Percentiles rank a stretch among this genome's conserved stretches.
Evolutionary conservation across 2,113 vertebrate genomes (phyloP).

Genomic region (Nycticorax nycticorax): DNA sequence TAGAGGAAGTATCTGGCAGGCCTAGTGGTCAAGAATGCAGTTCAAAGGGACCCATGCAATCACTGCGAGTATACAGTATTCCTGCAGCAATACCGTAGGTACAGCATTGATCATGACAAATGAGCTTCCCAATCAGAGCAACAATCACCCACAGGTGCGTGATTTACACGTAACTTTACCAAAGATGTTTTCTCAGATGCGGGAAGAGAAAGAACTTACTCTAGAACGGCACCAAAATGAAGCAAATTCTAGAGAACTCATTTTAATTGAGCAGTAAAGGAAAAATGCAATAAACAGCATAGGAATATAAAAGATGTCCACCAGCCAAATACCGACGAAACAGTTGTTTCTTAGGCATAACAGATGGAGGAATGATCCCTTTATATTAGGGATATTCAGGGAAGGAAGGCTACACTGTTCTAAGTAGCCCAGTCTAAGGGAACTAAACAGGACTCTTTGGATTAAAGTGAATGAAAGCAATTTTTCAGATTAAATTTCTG

Average conservation of each 20-base stretch:
- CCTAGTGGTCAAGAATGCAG: constrained; percentile 54
- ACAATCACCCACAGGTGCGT: not conserved
- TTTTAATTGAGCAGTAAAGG: not conserved
- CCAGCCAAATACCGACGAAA: not conserved
- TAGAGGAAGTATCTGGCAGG: constrained; percentile 66
- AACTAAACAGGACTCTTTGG: not conserved
- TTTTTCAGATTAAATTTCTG: not conserved
- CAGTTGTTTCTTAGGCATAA: not conserved
- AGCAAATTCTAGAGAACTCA: not conserved
- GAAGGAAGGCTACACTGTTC: not conserved
- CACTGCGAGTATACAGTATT: not conserved
- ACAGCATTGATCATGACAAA: not conserved
- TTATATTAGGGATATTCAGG: not conserved
- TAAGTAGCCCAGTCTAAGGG: not conserved
- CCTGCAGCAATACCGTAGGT: not conserved
- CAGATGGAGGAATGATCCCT: not conserved
- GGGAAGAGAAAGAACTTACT: not conserved
- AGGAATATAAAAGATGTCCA: not conserved
- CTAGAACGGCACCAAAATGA: not conserved
- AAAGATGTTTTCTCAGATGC: not conserved
- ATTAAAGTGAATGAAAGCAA: not conserved
- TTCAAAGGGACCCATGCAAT: constrained; percentile 16
- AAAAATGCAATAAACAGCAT: not conserved
- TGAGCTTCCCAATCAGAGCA: not conserved
- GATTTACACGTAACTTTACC: fast-evolving